Percentiles rank a stretch among this genome's conserved stretches.
Evolutionary conservation across 2,113 vertebrate genomes (phyloP).

Genomic region (Leptocoma aspasia): DNA sequence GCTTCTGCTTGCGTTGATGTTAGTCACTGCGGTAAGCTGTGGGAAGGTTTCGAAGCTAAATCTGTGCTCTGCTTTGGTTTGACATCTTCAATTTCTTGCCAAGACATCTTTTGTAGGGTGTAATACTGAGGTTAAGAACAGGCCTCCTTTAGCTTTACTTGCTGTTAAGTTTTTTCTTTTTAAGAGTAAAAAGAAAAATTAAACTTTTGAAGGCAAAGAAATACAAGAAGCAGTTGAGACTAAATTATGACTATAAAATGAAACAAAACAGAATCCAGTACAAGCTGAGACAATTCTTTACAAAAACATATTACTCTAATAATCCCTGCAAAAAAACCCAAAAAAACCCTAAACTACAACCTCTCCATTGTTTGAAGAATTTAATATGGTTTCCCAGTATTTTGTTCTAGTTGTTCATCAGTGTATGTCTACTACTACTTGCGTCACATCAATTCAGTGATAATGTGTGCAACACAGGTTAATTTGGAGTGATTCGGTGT

Average conservation of each 20-base stretch:
- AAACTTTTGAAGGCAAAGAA: background rate
- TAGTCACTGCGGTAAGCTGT: background rate
- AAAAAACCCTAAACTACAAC: background rate
- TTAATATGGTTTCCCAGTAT: background rate
- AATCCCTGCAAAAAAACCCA: background rate
- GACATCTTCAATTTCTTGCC: background rate
- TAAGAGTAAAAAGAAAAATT: background rate
- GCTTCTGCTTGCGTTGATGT: fast-evolving
- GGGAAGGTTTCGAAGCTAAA: background rate
- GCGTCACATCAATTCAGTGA: background rate
- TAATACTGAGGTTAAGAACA: background rate
- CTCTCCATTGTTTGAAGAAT: background rate
- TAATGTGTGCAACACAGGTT: background rate
- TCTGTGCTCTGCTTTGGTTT: background rate
- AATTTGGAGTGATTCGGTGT: background rate
- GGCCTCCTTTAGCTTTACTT: background rate
- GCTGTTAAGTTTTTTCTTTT: background rate
- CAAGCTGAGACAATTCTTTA: background rate
- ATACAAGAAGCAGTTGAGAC: background rate
- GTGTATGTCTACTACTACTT: background rate
- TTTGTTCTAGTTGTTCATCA: background rate
- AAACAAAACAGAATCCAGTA: background rate
- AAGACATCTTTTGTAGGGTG: background rate
- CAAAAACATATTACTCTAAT: background rate
- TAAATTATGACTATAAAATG: background rate